phyloP scores from a whole-genome alignment of 92 coral and sea anemone species.

The Porites cylindrica region DNA sequence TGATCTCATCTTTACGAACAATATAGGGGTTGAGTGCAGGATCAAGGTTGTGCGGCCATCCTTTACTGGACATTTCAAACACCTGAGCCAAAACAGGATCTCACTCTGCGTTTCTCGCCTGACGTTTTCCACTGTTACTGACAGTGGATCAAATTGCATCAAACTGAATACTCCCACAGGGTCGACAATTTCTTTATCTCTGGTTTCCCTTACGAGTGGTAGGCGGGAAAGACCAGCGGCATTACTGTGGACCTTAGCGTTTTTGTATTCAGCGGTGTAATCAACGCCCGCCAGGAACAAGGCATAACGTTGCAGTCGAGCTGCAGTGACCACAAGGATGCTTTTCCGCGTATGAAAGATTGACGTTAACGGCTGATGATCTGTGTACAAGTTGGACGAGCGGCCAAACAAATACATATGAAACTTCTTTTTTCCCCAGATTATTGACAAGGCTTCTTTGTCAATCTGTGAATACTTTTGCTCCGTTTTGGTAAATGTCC shows the following conservation, averaged over 20 bases:
- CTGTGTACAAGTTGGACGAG: constrained; percentile 17
- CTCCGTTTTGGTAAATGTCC: constrained; percentile 50
- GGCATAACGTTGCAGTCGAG: constrained; percentile 53
- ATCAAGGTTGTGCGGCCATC: constrained; percentile 12
- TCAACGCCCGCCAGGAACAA: constrained; percentile 23
- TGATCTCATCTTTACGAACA: constrained; percentile 18
- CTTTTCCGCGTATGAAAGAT: constrained; percentile 55
- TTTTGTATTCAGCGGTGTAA: constrained; percentile 11
- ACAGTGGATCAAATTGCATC: constrained; percentile 4
- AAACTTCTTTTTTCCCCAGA: constrained; percentile 39
- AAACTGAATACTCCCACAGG: not conserved
- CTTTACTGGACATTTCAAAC: constrained; percentile 10
- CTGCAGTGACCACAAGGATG: constrained; percentile 58
- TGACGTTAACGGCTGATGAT: constrained; percentile 29
- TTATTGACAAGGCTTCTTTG: constrained; percentile 32
- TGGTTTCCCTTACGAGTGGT: not conserved
- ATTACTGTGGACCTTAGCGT: constrained; percentile 17
- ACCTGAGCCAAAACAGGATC: constrained; percentile 40
- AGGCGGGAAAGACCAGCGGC: constrained; percentile 21
- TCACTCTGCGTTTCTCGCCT: not conserved
- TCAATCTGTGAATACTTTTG: constrained; percentile 65
- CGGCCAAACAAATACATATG: constrained; percentile 30
- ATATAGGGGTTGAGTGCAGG: constrained; percentile 22
- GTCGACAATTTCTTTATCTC: constrained; percentile 14
- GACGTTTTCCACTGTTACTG: constrained; percentile 3